phyloP scores from a whole-genome alignment of 2,113 vertebrate species.

The Numida meleagris region DNA sequence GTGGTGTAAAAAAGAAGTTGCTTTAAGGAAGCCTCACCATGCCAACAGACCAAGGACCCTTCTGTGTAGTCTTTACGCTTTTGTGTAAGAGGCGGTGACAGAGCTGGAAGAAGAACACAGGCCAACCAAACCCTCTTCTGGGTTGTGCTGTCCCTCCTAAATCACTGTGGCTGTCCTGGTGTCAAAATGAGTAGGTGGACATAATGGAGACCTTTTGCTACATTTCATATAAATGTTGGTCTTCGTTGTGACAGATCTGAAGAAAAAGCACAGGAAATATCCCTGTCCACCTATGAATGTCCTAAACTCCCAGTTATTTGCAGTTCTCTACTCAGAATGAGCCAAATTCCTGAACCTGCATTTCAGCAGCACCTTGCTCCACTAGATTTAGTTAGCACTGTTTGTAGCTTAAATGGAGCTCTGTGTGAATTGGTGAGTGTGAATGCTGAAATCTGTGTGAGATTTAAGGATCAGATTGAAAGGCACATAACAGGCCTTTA shows the following conservation, averaged over 20 bases:
- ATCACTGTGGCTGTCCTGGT: background rate
- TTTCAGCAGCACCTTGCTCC: background rate
- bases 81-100: background rate
- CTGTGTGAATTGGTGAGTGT: background rate
- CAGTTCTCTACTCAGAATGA: background rate
- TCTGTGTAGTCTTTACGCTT: background rate
- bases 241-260: background rate
- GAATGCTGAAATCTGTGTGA: background rate
- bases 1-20: background rate
- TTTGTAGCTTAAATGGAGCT: background rate
- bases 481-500: background rate
- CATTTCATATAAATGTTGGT: background rate
- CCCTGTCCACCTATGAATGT: background rate
- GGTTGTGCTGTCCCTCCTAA: background rate
- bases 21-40: background rate
- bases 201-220: background rate
- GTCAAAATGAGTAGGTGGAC: background rate
- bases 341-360: background rate
- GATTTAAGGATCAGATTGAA: background rate
- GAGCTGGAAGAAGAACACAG: background rate
- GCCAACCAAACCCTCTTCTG: background rate
- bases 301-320: background rate
- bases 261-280: background rate
- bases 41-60: background rate
- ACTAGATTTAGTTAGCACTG: background rate